Percentiles rank a stretch among this genome's conserved stretches.
phyloP scores from a whole-genome alignment of 2,888 invertebrate species.

The Drosophila nigritarsus region DNA sequence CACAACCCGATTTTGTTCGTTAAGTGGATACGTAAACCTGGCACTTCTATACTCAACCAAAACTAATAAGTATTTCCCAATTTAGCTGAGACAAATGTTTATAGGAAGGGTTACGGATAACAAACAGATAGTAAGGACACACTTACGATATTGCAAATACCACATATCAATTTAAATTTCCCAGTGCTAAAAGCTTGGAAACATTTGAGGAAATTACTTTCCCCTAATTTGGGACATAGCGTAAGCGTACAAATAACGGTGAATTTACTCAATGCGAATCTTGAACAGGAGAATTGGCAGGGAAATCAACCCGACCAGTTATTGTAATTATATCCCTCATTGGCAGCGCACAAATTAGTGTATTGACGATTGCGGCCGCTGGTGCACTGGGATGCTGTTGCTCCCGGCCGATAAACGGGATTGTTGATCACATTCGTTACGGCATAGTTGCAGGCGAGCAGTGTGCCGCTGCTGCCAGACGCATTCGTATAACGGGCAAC shows the following conservation, averaged over 20 bases:
- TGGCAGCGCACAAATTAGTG: conserved; percentile 57
- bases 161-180: background rate
- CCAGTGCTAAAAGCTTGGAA: background rate
- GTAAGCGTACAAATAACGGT: background rate
- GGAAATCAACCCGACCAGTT: conserved; percentile 50
- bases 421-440: conserved; percentile 65
- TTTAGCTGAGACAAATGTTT: background rate
- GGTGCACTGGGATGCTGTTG: conserved; percentile 53
- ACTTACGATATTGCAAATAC: conserved; percentile 22
- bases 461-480: conserved; percentile 40
- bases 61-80: background rate
- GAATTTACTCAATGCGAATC: conserved; percentile 4
- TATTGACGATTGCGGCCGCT: conserved; percentile 60
- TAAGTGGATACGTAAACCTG: background rate
- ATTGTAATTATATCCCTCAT: conserved; percentile 63
- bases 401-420: conserved; percentile 67
- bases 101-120: background rate
- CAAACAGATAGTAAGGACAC: background rate
- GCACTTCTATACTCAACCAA: background rate
- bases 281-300: conserved; percentile 4
- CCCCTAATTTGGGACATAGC: conserved; percentile 35
- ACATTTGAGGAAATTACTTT: background rate
- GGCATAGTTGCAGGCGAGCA: conserved; percentile 72
- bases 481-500: conserved; percentile 60
- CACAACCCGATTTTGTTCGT: background rate